phyloP scores from a whole-genome alignment of 2,888 invertebrate species.

The Pandemis cinnamomeana region DNA sequence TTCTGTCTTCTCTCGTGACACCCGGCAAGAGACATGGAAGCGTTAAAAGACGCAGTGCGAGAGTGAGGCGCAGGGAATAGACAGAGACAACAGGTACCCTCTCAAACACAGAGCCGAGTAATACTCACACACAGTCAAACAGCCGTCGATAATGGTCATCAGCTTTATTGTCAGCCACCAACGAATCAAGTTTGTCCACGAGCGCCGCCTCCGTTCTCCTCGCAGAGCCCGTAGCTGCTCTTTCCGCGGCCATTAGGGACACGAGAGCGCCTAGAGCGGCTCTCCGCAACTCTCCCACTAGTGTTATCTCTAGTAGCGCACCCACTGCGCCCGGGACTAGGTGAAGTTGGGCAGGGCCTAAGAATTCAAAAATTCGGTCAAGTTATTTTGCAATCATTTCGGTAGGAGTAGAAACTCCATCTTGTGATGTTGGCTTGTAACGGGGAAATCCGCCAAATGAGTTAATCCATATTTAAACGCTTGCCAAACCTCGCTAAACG shows the following conservation, averaged over 20 bases:
- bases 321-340: conserved; percentile 97
- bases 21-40: no score
- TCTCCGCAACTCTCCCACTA: conserved; percentile 95
- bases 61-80: no score
- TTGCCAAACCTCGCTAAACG: no score
- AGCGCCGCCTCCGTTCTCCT: conserved; percentile 96
- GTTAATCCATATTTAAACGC: no score
- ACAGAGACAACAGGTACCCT: not conserved
- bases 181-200: conserved; percentile 96
- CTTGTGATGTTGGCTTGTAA: no score
- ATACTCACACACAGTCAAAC: conserved; percentile 85
- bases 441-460: no score
- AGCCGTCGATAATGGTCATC: conserved; percentile 96
- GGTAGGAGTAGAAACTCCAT: no score
- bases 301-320: conserved; percentile 95
- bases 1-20: no score
- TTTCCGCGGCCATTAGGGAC: conserved; percentile 98
- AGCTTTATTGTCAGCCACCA: conserved; percentile 96
- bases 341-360: conserved; percentile 92
- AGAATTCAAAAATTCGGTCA: not conserved
- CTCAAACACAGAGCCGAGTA: not conserved
- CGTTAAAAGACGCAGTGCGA: no score
- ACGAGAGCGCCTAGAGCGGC: conserved; percentile 96
- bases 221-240: conserved; percentile 92
- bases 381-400: no score